A percentile compares a stretch with the other conserved stretches of the same genome.
Conservation (phyloP, 2,797 vertebrate genomes). For the Erethizon dorsatum region DNA sequence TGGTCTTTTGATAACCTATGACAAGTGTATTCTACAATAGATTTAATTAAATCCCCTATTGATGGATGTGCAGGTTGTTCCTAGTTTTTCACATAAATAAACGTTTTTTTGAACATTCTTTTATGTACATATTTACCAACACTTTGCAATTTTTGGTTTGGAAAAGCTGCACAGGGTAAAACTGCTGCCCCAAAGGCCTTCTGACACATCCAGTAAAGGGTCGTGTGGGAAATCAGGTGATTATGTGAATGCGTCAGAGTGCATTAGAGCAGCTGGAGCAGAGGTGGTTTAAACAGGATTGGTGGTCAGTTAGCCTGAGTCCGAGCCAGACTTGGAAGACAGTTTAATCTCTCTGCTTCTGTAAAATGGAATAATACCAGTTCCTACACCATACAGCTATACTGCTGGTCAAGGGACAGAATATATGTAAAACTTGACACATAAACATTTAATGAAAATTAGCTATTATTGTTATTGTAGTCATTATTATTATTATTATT, state of each 20-base stretch:
- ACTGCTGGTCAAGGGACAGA: not conserved
- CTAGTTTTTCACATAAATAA: slow-evolving; percentile 25
- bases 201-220: not conserved
- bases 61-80: not conserved
- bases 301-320: no score
- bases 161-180: slow-evolving; percentile 25
- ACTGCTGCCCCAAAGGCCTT: not conserved
- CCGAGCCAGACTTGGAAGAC: not conserved
- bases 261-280: not conserved
- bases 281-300: not conserved
- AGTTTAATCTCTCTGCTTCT: not conserved
- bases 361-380: not conserved
- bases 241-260: no score
- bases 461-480: not conserved
- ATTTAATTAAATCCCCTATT: not conserved
- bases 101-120: not conserved
- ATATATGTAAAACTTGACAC: not conserved
- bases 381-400: not conserved
- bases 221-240: not conserved
- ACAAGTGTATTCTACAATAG: not conserved
- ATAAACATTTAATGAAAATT: not conserved
- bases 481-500: not conserved
- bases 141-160: slow-evolving; percentile 61
- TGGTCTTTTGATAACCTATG: not conserved
- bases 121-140: not conserved